A percentile compares a stretch with the other conserved stretches of the same genome.
These are phyloP conservation scores for Uloborus diversus DNA, from an alignment of 1,140 invertebrate genomes.

Conservation along the genomic window DNA sequence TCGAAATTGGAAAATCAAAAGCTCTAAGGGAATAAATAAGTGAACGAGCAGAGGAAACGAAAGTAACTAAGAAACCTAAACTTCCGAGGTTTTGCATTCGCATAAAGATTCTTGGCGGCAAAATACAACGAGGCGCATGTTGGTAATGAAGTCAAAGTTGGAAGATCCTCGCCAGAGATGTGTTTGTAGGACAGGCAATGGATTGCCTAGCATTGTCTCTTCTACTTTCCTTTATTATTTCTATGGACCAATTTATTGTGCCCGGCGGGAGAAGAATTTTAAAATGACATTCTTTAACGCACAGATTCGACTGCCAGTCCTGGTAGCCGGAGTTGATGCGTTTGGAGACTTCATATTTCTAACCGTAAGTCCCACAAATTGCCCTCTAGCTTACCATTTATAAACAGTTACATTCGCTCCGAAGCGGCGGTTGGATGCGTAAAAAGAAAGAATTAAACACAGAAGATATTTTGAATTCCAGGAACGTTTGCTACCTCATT, in stretches of 20 bases:
- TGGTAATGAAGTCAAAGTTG: slow-evolving; percentile 31
- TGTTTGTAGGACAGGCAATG: not conserved
- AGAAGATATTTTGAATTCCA: not conserved
- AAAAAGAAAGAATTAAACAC: not conserved
- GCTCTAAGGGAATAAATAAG: not conserved
- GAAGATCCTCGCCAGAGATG: not conserved
- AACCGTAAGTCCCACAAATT: slow-evolving; percentile 20
- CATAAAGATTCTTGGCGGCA: slow-evolving; percentile 34
- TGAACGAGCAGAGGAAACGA: not conserved
- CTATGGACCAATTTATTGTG: slow-evolving; percentile 38
- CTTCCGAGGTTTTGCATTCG: not conserved
- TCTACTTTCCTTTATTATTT: not conserved
- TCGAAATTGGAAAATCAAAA: not conserved
- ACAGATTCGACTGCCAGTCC: slow-evolving; percentile 1
- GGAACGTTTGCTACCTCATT: too few species aligned
- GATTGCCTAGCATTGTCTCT: slow-evolving; percentile 27
- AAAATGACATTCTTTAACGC: slow-evolving; percentile 44
- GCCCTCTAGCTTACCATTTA: slow-evolving; percentile 26
- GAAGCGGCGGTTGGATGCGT: not conserved
- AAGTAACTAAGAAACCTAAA: slow-evolving; percentile 16
- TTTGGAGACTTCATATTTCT: slow-evolving; percentile 15
- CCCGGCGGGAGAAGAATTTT: slow-evolving; percentile 27
- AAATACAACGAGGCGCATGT: slow-evolving; percentile 21
- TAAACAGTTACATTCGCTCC: not conserved
- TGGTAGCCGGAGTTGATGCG: not conserved